phyloP scores from a whole-genome alignment of 2,113 vertebrate species.

The Sardina pilchardus region DNA sequence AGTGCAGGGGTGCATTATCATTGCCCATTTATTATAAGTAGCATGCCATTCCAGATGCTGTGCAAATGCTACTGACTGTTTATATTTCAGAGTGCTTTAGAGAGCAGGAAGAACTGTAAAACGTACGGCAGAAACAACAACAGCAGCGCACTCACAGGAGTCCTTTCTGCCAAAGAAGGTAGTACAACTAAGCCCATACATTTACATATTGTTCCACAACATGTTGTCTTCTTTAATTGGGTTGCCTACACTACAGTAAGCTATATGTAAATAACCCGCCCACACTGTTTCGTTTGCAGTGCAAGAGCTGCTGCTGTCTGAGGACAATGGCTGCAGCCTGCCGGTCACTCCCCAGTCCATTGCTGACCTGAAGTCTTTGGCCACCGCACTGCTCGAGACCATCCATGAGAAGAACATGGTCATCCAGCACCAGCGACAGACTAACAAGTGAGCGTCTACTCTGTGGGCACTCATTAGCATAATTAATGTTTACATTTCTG shows the following conservation, averaged over 20 bases:
- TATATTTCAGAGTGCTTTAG: constrained; percentile 84
- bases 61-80: not conserved
- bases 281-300: constrained; percentile 64
- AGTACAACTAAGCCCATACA: constrained; percentile 13
- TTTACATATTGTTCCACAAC: not conserved
- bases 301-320: constrained; percentile 82
- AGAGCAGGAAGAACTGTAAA: constrained; percentile 89
- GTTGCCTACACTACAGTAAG: too few relatives aligned
- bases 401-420: constrained; percentile 99
- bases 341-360: constrained; percentile 95
- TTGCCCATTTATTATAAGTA: not conserved
- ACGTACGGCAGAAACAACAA: constrained; percentile 78
- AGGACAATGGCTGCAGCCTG: constrained; percentile 91
- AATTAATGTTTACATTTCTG: not conserved
- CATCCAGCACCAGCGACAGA: constrained; percentile 84
- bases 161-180: constrained; percentile 98
- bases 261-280: too few relatives aligned
- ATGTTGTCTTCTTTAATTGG: not conserved
- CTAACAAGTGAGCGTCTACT: not conserved
- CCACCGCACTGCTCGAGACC: constrained; percentile 93
- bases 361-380: constrained; percentile 95
- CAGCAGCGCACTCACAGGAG: constrained; percentile 89
- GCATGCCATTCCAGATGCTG: not conserved
- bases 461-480: not conserved
- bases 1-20: not conserved